phyloP scores from a whole-genome alignment of 2,113 vertebrate genomes.

The Tyto alba region DNA sequence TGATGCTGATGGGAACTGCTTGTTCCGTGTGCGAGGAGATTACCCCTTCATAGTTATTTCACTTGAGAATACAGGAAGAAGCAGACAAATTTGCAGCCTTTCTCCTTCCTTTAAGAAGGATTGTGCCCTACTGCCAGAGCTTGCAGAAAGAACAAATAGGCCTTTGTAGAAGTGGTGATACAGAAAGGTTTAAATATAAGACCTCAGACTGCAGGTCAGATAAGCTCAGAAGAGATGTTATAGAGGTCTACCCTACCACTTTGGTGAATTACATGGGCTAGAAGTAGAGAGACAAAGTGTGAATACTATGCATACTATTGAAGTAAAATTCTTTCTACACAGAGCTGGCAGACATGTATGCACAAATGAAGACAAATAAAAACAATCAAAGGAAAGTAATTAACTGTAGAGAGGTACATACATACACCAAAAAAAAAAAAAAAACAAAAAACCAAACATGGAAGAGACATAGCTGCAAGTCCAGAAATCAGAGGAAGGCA shows the following conservation, averaged over 20 bases:
- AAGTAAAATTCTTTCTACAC: not conserved
- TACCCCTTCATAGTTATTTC: not conserved
- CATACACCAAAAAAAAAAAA: no score
- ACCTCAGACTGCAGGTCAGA: not conserved
- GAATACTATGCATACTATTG: not conserved
- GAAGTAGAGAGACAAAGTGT: not conserved
- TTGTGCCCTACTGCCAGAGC: not conserved
- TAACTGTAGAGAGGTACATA: not conserved
- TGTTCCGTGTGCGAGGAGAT: not conserved
- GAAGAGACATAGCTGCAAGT: not conserved
- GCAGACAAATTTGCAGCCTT: not conserved
- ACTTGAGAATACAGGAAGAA: not conserved
- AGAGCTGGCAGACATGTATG: not conserved
- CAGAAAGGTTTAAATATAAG: not conserved
- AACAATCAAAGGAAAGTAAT: not conserved
- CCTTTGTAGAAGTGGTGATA: not conserved
- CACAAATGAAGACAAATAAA: not conserved
- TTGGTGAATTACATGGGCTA: not conserved
- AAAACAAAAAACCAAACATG: not conserved
- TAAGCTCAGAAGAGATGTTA: not conserved
- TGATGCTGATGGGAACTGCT: not conserved
- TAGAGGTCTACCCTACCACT: not conserved
- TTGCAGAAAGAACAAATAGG: not conserved
- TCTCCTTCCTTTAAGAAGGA: not conserved
- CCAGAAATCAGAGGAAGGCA: not conserved